These are phyloP conservation scores for Irena cyanogastra DNA, from an alignment of 2,113 vertebrate species.

Conservation along the genomic window DNA sequence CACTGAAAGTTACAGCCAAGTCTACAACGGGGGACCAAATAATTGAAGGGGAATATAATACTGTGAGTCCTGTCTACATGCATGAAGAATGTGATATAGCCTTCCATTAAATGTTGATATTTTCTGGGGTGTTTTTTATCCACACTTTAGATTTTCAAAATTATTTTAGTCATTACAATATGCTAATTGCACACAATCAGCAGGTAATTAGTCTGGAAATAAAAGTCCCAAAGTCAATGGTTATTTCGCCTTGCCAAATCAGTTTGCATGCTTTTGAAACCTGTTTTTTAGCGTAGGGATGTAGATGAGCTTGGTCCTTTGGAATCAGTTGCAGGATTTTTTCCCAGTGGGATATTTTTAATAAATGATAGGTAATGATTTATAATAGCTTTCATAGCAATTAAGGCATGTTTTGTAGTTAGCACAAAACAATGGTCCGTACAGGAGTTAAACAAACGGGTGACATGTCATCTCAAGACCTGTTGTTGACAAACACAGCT, in stretches of 20 bases:
- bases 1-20: constrained; percentile 70
- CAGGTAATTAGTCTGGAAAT: neutral
- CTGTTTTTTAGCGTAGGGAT: neutral
- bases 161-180: neutral
- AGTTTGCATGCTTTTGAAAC: neutral
- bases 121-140: neutral
- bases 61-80: constrained; percentile 65
- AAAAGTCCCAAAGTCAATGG: neutral
- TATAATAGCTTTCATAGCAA: neutral
- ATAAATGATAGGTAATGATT: neutral
- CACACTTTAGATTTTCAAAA: neutral
- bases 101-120: neutral
- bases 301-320: neutral
- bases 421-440: neutral
- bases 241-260: neutral
- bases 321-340: neutral
- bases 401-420: neutral
- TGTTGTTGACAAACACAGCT: neutral
- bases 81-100: neutral
- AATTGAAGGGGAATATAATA: constrained; percentile 77
- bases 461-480: neutral
- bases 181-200: neutral
- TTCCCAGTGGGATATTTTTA: neutral
- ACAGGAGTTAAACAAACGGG: neutral
- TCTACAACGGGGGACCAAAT: constrained; percentile 49